Conservation (phyloP, 2,797 vertebrate genomes). For the Paedocypris micromegethes region DNA sequence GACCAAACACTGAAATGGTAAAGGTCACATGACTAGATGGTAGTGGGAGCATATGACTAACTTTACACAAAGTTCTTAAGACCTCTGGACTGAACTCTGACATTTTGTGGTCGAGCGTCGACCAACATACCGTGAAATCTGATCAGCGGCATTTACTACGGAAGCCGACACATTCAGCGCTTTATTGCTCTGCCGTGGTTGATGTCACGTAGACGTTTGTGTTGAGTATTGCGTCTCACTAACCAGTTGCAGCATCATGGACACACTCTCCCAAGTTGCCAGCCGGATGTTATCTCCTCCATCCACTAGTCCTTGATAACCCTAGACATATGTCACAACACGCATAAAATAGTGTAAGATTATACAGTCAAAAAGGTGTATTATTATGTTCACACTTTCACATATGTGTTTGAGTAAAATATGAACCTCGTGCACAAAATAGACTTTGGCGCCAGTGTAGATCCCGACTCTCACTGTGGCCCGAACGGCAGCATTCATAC, state of each 20-base stretch:
- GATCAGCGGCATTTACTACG: background rate
- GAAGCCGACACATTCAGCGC: background rate
- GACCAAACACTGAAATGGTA: no score
- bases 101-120: slow-evolving; percentile 12
- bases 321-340: slow-evolving; percentile 61
- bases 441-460: slow-evolving; percentile 85
- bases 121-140: background rate
- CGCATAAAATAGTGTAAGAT: no score
- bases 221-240: slow-evolving; percentile 41
- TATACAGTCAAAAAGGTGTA: no score
- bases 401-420: background rate
- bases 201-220: background rate
- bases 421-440: slow-evolving; percentile 85
- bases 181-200: no score
- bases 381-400: background rate
- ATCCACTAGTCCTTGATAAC: slow-evolving; percentile 91
- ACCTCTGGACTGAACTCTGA: slow-evolving; percentile 26
- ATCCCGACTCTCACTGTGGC: slow-evolving; percentile 87
- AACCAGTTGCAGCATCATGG: slow-evolving; percentile 94
- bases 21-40: no score
- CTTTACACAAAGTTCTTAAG: slow-evolving; percentile 10
- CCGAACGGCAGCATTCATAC: slow-evolving; percentile 90
- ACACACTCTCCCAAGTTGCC: slow-evolving; percentile 91
- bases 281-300: slow-evolving; percentile 80
- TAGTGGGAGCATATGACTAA: background rate